Evolutionary conservation across 1,140 invertebrate genomes (phyloP).

Genomic region (Berghia stephanieae): DNA sequence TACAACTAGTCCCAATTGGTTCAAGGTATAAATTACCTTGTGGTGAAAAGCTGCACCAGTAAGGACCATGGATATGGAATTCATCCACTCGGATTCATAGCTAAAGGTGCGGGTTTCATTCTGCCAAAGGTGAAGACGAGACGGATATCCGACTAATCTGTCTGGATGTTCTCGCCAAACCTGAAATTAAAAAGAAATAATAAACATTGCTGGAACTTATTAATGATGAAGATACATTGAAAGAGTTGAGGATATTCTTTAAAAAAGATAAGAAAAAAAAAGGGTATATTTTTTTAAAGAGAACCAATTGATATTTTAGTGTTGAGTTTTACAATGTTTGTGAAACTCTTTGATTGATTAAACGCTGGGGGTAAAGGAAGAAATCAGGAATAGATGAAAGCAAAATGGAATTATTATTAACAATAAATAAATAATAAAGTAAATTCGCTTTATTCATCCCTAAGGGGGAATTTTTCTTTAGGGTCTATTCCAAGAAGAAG

Average conservation of each 20-base stretch:
- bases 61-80: constrained; percentile 97
- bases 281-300: not conserved
- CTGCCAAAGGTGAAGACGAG: constrained; percentile 71
- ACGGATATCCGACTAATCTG: constrained; percentile 96
- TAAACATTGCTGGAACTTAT: not conserved
- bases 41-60: constrained; percentile 98
- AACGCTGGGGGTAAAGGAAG: too few species aligned
- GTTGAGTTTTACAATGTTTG: too few species aligned
- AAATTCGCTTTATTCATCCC: too few species aligned
- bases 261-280: not conserved
- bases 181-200: constrained; percentile 66
- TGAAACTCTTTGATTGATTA: too few species aligned
- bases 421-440: too few species aligned
- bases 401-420: too few species aligned
- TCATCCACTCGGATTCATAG: constrained; percentile 99
- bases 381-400: too few species aligned
- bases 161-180: constrained; percentile 98
- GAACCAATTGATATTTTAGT: too few species aligned
- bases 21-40: constrained; percentile 76
- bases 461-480: too few species aligned
- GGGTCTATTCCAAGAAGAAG: too few species aligned
- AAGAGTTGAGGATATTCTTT: not conserved
- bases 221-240: not conserved
- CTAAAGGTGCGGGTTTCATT: constrained; percentile 75
- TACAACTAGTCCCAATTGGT: too few species aligned